Conservation (phyloP, 2,888 invertebrate genomes). For the Melangyna quadrimaculata region DNA sequence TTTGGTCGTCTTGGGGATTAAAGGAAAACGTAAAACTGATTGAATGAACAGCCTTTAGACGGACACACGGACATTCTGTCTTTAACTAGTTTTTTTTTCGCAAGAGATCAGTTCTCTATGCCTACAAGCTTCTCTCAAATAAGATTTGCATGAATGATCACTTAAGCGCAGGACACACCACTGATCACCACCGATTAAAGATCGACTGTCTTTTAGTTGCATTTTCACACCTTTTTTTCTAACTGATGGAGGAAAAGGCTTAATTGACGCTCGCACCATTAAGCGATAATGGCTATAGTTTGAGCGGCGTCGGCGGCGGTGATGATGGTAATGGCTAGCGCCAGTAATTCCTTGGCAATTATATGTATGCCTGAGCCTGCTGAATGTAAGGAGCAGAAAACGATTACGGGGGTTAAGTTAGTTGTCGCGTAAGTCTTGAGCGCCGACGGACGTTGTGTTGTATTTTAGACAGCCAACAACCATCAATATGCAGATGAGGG, state of each 20-base stretch:
- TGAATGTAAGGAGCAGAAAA: constrained; percentile 9
- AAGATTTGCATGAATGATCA: constrained; percentile 61
- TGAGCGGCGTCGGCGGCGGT: no score
- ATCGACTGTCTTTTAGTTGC: constrained; percentile 44
- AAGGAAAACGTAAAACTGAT: constrained; percentile 13
- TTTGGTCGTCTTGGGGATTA: constrained; percentile 27
- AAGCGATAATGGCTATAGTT: constrained; percentile 40
- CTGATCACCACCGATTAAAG: background rate
- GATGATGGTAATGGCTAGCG: no score
- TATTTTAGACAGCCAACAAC: constrained; percentile 63
- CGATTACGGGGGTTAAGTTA: constrained; percentile 2
- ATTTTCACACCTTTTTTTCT: constrained; percentile 69
- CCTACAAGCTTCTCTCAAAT: background rate
- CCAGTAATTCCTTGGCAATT: constrained; percentile 52
- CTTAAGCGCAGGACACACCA: constrained; percentile 52
- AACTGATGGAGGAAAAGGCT: constrained; percentile 20
- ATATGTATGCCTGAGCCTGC: background rate
- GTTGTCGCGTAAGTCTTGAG: constrained; percentile 46
- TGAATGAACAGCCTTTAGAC: background rate
- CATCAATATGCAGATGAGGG: constrained; percentile 70
- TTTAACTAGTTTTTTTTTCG: background rate
- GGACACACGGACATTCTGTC: background rate
- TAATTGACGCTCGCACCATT: constrained; percentile 52
- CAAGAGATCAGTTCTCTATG: background rate
- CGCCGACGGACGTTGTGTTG: constrained; percentile 25